Base-by-base conservation (phyloP, 2,113 vertebrate species). In the Varanus salvator region DNA sequence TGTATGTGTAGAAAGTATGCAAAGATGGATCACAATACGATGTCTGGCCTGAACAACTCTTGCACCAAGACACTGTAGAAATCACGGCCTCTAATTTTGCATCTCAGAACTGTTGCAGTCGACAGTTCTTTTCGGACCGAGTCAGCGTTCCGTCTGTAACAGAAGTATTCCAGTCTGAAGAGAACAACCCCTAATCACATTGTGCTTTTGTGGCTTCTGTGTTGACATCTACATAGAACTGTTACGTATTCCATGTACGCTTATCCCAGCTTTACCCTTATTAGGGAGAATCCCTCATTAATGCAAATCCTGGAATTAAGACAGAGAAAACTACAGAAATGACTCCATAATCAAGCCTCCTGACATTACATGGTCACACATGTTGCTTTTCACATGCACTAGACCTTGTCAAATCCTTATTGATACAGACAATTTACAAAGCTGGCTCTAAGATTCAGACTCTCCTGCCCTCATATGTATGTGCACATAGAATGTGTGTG, bases 201-300 rank as follows among this genome's bases (percentile, higher is more conserved):
- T 94, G 93, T 93, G 94, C 93, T 95, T 94, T 90, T 80, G 87
- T 77, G 89, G 90, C 64, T 91, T 92, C 50, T 83, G 71, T 71
- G 27, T 93, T 93, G 91, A 92, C 91, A 90, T 81, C 87, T 92
- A 92, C 93, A 74, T 92, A 69, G 19, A 94, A 93, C 91, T 95
- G 96, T 96, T 96, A 94, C 95, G 96, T 97, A 94, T 96, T 96
- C 95, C 95, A 95, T 97, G 96, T 96, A 93, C 89, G 94, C 87
- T 89, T 93, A 94, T 92, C 90, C 85, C 86, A 91, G 93, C 94
- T 95, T 95, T 96, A 95, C 93, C 92, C 94, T 95, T 93, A 86
- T 85, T 80, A 82, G 89, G 90, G 91, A 93, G 92, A 93, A 74
- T 96, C 92, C 86, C 93, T 97, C 96, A 93, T 97, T 96, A 96